Evolutionary conservation across 1,140 invertebrate species (phyloP).

Genomic region (Physella acuta): DNA sequence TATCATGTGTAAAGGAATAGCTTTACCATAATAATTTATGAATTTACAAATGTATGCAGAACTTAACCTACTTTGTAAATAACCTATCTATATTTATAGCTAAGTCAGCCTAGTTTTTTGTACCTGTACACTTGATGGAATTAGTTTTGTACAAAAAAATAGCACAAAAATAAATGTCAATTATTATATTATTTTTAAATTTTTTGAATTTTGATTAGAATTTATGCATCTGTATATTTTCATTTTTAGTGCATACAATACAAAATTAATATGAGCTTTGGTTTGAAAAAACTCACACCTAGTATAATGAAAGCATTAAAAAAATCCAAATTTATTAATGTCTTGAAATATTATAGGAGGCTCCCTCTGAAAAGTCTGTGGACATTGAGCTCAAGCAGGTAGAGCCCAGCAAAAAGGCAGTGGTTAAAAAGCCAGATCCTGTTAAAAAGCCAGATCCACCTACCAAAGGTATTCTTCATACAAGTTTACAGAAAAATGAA

Average conservation of each 20-base stretch:
- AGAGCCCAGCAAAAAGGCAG: constrained; percentile 9
- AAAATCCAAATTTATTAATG: not conserved
- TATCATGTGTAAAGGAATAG: too few relatives aligned
- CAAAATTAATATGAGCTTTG: not conserved
- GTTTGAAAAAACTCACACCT: not conserved
- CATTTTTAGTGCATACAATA: not conserved
- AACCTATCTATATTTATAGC: too few relatives aligned
- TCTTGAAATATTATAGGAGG: not conserved
- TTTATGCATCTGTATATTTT: not conserved
- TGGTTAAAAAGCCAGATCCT: not conserved
- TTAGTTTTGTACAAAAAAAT: not conserved
- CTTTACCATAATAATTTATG: too few relatives aligned
- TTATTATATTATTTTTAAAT: not conserved
- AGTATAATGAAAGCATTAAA: not conserved
- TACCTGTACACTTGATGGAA: too few relatives aligned
- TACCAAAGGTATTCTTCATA: too few relatives aligned
- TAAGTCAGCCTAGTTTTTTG: too few relatives aligned
- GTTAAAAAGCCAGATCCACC: not conserved
- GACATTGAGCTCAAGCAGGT: constrained; percentile 8
- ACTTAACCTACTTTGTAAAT: too few relatives aligned
- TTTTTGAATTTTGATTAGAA: not conserved
- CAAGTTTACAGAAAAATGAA: too few relatives aligned
- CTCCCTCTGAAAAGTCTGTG: not conserved
- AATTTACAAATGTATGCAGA: too few relatives aligned
- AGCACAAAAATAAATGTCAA: not conserved